Percentiles rank a stretch among this genome's conserved stretches.
Conservation (phyloP, 2,797 vertebrate species). For the Distichodus sexfasciatus region DNA sequence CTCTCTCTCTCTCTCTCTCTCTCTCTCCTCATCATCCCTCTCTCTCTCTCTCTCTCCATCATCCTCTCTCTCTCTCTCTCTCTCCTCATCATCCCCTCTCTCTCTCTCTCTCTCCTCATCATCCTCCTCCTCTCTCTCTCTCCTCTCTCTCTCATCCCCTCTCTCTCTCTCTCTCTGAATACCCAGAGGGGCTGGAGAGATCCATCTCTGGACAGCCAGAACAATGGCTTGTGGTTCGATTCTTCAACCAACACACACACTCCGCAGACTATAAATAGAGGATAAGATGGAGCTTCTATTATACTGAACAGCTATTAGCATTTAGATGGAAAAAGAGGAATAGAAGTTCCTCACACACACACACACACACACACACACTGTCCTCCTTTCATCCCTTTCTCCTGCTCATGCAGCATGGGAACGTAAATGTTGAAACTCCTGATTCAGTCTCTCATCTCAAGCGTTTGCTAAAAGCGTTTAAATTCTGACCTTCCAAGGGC, state of each 20-base stretch:
- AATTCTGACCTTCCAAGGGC: too few species aligned
- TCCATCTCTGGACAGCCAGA: conserved; percentile 46
- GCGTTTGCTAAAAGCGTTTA: too few species aligned
- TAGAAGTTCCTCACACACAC: background rate
- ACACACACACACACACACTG: background rate
- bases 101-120: background rate
- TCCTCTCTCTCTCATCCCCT: background rate
- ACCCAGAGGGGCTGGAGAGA: conserved; percentile 35
- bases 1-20: background rate
- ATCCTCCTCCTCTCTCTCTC: background rate
- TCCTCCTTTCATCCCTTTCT: too few species aligned
- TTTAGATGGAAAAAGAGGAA: conserved; percentile 69
- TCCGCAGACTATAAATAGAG: conserved; percentile 39
- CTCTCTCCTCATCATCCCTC: background rate
- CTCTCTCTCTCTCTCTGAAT: conserved; percentile 39
- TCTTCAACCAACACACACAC: conserved; percentile 41
- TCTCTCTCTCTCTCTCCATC: background rate
- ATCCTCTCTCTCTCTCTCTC: background rate
- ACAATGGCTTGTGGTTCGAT: conserved; percentile 50
- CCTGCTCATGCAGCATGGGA: too few species aligned
- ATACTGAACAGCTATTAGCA: conserved; percentile 62
- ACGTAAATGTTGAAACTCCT: too few species aligned
- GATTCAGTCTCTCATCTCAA: too few species aligned
- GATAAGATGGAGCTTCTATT: conserved; percentile 53
- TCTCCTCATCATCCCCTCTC: background rate